Evolutionary conservation across 2,888 invertebrate species (phyloP), one percentile per base, ranked within the genome.

Genomic region (Rotaria sp.): DNA sequence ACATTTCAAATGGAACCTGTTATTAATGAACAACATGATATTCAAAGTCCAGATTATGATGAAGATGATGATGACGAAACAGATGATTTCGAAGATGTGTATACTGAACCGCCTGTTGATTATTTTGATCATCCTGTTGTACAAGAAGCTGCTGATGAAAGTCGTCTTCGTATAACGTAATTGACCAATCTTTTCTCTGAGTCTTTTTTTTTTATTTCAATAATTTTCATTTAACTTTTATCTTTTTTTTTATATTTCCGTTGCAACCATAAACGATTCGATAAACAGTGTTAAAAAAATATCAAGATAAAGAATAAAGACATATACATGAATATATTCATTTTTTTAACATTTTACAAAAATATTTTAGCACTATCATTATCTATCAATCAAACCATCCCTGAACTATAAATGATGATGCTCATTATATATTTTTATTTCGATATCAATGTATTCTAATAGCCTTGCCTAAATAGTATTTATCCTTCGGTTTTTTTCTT

Each of bases 51-150:
- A 18, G 85, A 85, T 38, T 86, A 86, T 38, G 45, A 84, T n/a
- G 52, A 52, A 21, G 75, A 86, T 41, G 41, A 45, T n/a, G 45
- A 80, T 45, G 80, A 80, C n/a, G 75, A 80, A 10, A n/a, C 1
- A 13, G 80, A 80, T n/a, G 80, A 45, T 13, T 80, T 45, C 15
- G 75, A 86, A 50, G 86, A 86, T 74, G 85, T 85, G 8, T 52
- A 85, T 15, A 85, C 55, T 18, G 85, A 85, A 35, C 86, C 86
- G 18, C 85, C 85, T 24, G 52, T 85, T 0, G 86, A 86, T 84
- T 86, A 86, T 57, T 86, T 86, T 41, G 86, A 86, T 52, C 86
- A 86, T 86, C 86, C 86, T 24, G 86, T 85, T 55, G 86, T 86
- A 13, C 80, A 80, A 80, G 80, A 80, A 75, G 75, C 75, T n/a